Evolutionary conservation across 2,113 vertebrate genomes (phyloP), one percentile per base, ranked within the genome.

Genomic region (Sinocyclocheilus maitianheensis): DNA sequence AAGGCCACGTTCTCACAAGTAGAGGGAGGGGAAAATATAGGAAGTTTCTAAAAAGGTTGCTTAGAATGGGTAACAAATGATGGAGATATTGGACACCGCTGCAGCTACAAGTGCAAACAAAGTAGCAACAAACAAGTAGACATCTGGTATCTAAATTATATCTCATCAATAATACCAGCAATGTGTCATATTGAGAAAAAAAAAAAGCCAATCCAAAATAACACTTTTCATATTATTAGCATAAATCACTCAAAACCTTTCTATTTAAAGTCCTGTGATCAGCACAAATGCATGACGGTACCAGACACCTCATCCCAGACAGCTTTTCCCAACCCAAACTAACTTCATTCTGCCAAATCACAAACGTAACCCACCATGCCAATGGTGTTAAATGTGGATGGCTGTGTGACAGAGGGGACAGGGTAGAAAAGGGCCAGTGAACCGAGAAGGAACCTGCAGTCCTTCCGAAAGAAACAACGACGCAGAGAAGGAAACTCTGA

Each of bases 401-500:
- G 62, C 46, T 83, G 26, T 40, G 69, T n/a, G 74, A 81, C 16
- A 87, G 71, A 72, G 58, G 75, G 37, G 89, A 87, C 62, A 63
- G 67, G 67, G 48, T 87, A 51, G 55, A 76, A 75, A 82, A 22
- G 81, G 86, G 87, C 86, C 83, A 74, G 87, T 93, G 81, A 94
- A 91, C 90, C 88, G 55, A 77, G 85, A 86, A 90, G 92, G 88
- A 91, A 95, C 91, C 96, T 97, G 95, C 94, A 95, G 95, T 96
- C 91, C 96, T 95, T 95, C 95, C 85, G 51, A 91, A 84, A 81
- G 90, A 93, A 83, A 90, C 91, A 93, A 88, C 84, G 92, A 87
- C 90, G 95, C 96, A 97, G 97, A 98, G 97, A 97, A 95, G 96
- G 95, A 94, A 93, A 95, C 97, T 97, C 97, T 97, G 97, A 96